Base-by-base conservation (phyloP, 37 sponge, comb jelly and placozoan species). In the Haliclona indistincta region DNA sequence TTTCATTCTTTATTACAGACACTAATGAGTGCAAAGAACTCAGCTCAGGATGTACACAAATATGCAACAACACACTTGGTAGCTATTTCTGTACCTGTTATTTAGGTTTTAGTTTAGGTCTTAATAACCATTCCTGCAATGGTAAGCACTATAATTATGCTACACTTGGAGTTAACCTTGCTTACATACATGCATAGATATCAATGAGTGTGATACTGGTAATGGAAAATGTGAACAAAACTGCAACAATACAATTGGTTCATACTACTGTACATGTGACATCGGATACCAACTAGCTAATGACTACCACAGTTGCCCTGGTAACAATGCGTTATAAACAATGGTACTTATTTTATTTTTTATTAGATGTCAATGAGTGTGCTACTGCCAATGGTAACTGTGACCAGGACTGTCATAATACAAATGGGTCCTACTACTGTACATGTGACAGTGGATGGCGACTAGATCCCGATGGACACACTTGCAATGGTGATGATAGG, bases 21-120 rank as follows among this genome's bases (percentile, higher is more conserved):
- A 45, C 75, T 33, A 54, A 83, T 62, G 76, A 83, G 63, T 83
- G 84, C 60, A 37, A 6, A 2, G 17, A 42, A 10, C 26, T 0
- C 56, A 7, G 28, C 32, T 34, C 41, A 10, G 61, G 44, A 0
- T 77, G 78, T 49, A 19, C 55, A 37, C 35, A 62, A 3, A 43
- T 22, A 49, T 84, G 84, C 53, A 69, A 10, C 35, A 84, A 84
- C 68, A 84, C 84, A 37, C 33, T 47, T 38, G 84, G 84, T 6
- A 49, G 41, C 42, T 84, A 38, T 63, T 25, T 20, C n/a, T 84
- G 84, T 62, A 22, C 34, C 20, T 84, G 84, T 51, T 34, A 53
- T 23, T 19, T 7, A n/a, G 84, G 84, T 22, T 84, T 68, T 43
- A 54, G 22, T 25, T 26, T 58, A 6, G 25, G n/a, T 20, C 7